Conservation (phyloP, 2,888 invertebrate genomes). For the Aspidiotus destructor region DNA sequence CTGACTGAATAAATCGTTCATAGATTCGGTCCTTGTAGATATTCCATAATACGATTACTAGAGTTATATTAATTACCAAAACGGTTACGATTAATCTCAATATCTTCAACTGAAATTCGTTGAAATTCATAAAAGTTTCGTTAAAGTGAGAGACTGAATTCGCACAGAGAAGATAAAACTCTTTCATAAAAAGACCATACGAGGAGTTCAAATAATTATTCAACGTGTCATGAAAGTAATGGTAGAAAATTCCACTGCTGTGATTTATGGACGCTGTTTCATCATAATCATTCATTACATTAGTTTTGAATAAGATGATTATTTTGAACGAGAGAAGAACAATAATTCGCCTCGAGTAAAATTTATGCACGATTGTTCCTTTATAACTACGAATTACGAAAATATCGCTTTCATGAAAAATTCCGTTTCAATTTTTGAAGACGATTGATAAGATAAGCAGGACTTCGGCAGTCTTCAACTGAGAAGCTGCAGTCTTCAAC, state of each 20-base stretch:
- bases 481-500: no score
- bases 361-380: no score
- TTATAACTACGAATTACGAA: no score
- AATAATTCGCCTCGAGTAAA: not conserved
- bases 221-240: constrained; percentile 1
- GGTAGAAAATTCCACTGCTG: not conserved
- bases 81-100: constrained; percentile 18
- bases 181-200: constrained; percentile 12
- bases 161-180: not conserved
- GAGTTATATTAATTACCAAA: constrained; percentile 13
- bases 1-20: constrained; percentile 26
- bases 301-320: not conserved
- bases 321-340: not conserved
- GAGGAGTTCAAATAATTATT: not conserved
- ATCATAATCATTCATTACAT: constrained; percentile 23
- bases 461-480: no score
- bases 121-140: constrained; percentile 9
- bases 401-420: no score
- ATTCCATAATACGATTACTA: constrained; percentile 26
- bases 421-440: no score
- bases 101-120: constrained; percentile 26
- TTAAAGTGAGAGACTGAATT: not conserved
- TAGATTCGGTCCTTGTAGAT: constrained; percentile 26
- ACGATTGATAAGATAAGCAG: no score
- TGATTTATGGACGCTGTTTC: not conserved